These are phyloP conservation scores for Caenorhabditis latens DNA, from an alignment of 1,140 invertebrate genomes.

Conservation along the genomic window DNA sequence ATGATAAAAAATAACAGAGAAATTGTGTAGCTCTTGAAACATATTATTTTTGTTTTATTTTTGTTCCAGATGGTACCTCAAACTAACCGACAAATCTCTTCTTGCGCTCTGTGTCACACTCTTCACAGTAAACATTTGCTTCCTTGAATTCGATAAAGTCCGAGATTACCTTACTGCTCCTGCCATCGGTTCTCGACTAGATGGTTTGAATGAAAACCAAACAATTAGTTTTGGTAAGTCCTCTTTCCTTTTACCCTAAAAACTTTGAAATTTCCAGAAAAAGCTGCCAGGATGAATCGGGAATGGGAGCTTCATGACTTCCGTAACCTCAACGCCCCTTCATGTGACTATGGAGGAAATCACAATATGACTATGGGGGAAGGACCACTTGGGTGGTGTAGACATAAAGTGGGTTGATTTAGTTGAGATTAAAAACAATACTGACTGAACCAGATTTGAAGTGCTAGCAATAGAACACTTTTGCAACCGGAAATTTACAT, in stretches of 20 bases:
- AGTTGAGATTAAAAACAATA: too few species aligned
- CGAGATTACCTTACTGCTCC: not conserved
- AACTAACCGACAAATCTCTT: not conserved
- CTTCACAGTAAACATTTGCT: not conserved
- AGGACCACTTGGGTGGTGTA: not conserved
- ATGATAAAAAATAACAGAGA: not conserved
- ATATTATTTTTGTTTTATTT: too few species aligned
- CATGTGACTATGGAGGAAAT: conserved; percentile 4
- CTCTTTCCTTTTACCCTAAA: not conserved
- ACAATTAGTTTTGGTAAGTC: not conserved
- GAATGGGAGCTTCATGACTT: not conserved
- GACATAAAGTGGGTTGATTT: not conserved
- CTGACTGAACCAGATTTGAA: too few species aligned
- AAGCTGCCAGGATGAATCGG: not conserved
- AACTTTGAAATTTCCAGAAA: not conserved
- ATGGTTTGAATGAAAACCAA: not conserved
- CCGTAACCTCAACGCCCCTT: not conserved
- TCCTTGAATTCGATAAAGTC: not conserved
- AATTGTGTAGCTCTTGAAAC: not conserved
- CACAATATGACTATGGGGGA: too few species aligned
- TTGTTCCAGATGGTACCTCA: conserved; percentile 6
- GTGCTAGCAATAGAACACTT: too few species aligned
- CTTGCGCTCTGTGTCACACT: not conserved
- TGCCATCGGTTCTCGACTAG: not conserved
- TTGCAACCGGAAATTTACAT: too few species aligned